Base-by-base conservation (phyloP, 2,113 vertebrate genomes). In the Paedocypris sp. region DNA sequence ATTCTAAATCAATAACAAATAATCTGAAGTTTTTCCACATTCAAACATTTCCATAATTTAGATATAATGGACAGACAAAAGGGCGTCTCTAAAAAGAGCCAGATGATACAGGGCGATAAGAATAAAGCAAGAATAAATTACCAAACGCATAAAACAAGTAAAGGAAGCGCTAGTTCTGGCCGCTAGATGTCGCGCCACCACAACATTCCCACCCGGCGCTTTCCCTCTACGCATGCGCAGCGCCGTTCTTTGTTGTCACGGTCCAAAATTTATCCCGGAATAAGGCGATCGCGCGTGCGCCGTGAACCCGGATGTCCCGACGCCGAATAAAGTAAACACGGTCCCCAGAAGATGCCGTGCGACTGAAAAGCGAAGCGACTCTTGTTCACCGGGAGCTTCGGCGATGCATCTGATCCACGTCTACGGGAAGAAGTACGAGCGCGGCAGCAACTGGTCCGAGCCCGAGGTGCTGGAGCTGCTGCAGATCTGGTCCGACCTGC, bases 391-490 rank as follows among this genome's bases (percentile, higher is more conserved):
- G 8, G 3, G 38, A 9, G 19, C 5, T 28, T 13, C 38, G 8
- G 39, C 53, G 3, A 57, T 57, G 53, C 53, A 57, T 43, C 1
- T 57, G 16, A 57, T 57, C 15, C 53, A 57, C 38, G 53, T 90
- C 16, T 82, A 85, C 15, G 81, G 84, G 16, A 89, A 86, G 73
- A 90, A 88, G 73, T 89, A 91, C 13, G 88, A 91, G 54, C 80
- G 88, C 23, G 90, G 90, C 70, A 91, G 87, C 54, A 90, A 91
- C 84, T 91, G 88, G 89, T 91, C 88, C 1, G 91, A 94, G 70
- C 88, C 87, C 9, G 87, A 92, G 82, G 87, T 92, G 48, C 85
- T 89, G 76, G 87, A 89, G 77, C 84, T 92, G 57, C 82, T 94
- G 64, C 89, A 92, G 78, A 84, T 90, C 42, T 92, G 89, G 90